Percentiles rank a stretch among this genome's conserved stretches.
Conservation (phyloP, 2,797 vertebrate genomes). For the Gymnothorax javanicus region DNA sequence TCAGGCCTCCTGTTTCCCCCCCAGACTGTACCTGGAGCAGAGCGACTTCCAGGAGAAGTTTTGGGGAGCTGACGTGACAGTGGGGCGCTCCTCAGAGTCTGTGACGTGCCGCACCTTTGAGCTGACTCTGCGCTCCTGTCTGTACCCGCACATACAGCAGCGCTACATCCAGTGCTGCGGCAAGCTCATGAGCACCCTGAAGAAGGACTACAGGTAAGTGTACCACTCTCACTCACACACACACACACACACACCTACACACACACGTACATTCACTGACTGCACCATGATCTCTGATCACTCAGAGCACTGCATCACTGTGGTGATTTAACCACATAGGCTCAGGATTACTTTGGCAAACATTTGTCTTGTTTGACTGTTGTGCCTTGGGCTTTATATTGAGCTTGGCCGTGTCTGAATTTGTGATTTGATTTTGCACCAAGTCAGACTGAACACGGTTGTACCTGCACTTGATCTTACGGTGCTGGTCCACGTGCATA, state of each 20-base stretch:
- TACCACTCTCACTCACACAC: not conserved
- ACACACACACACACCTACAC: not conserved
- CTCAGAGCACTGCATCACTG: no score
- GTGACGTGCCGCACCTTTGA: conserved; percentile 98
- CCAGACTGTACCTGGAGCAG: conserved; percentile 92
- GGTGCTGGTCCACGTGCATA: no score
- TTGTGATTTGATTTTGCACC: no score
- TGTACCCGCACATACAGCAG: conserved; percentile 93
- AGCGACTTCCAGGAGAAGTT: conserved; percentile 92
- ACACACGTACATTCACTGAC: not conserved
- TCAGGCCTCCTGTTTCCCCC: not conserved
- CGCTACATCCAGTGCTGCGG: conserved; percentile 94
- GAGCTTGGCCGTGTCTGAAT: no score
- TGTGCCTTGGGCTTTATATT: no score
- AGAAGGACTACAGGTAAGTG: conserved; percentile 90
- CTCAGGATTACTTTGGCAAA: no score
- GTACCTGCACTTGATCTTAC: no score
- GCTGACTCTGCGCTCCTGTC: conserved; percentile 90
- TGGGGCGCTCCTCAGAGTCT: conserved; percentile 93
- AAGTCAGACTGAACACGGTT: no score
- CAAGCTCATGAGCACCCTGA: conserved; percentile 94
- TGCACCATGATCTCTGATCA: no score
- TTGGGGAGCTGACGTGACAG: conserved; percentile 83
- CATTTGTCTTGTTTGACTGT: no score
- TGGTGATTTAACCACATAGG: no score